Base-by-base conservation (phyloP, 2,888 invertebrate species). In the Hirudinaria manillensis region DNA sequence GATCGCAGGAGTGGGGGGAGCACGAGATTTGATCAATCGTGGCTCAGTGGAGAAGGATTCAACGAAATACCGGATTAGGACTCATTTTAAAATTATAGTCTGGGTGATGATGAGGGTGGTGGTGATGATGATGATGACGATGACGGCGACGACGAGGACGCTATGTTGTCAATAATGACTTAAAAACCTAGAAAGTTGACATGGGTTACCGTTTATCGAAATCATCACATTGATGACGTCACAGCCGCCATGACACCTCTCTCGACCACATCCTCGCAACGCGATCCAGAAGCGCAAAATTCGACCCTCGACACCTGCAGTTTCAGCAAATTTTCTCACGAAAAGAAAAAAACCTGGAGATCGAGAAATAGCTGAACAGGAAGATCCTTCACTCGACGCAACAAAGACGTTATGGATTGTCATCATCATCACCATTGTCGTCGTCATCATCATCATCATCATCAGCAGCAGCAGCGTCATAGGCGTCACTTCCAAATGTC, bases 391-490 rank as follows among this genome's bases (percentile, higher is more conserved):
- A 16, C 45, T 7, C 45, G n/a, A 16, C 45, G 45, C 45, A 45
- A 45, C 45, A 45, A 45, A 45, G 45, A 45, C 45, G 10, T 2
- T 45, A 45, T 7, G 45, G 10, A 61, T 61, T n/a, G n/a, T 61
- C 61, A 61, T 61, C 6, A 61, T 61, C 61, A 61, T 61, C 6
- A 61, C 13, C 61, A 16, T 61, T n/a, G n/a, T 61, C 61, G n/a
- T 61, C 61, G n/a, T 61, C 61, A 61, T 61, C 68, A 68, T 34
- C 36, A 68, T n/a, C 68, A 34, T 16, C 36, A 68, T n/a, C 68
- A n/a, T 13, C 68, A 34, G 1, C 68, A 68, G 10, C 66, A 65
- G 21, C 53, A 53, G 16, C 53, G 21, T 19, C 53, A 53, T 21
- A 53, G 21, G 21, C 53, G 16, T 13, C 53, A 53, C 13, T 29